Percentiles rank a stretch among this genome's conserved stretches.
These are phyloP conservation scores for Ambastaia sidthimunki DNA, from an alignment of 2,797 vertebrate genomes.

Conservation along the genomic window DNA sequence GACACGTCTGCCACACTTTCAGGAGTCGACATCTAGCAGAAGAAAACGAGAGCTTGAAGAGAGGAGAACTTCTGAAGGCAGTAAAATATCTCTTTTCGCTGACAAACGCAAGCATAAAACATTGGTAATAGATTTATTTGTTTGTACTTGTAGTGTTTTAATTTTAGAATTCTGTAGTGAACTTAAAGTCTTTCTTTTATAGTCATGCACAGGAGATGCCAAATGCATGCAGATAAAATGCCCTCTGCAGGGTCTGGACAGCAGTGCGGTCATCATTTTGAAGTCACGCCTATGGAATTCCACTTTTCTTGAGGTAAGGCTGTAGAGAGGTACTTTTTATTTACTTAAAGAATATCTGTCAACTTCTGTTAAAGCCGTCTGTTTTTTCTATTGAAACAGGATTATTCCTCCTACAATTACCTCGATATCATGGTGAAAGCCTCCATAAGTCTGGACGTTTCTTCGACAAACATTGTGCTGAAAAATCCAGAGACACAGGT, in stretches of 20 bases:
- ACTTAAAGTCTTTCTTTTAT: background rate
- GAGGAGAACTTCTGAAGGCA: slow-evolving; percentile 67
- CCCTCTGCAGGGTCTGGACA: slow-evolving; percentile 88
- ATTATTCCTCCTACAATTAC: slow-evolving; percentile 88
- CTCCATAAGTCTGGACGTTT: slow-evolving; percentile 80
- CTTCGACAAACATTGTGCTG: slow-evolving; percentile 86
- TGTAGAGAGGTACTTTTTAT: background rate
- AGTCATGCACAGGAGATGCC: slow-evolving; percentile 80
- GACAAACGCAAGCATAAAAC: slow-evolving; percentile 83
- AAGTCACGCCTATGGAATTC: slow-evolving; percentile 94
- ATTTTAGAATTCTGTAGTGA: no score
- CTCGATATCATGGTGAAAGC: slow-evolving; percentile 85
- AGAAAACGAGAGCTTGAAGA: slow-evolving; percentile 82
- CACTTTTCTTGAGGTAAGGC: slow-evolving; percentile 91
- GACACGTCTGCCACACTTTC: slow-evolving; percentile 42
- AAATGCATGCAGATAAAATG: slow-evolving; percentile 89
- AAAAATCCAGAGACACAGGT: slow-evolving; percentile 84
- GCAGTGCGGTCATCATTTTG: slow-evolving; percentile 82
- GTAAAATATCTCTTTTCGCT: slow-evolving; percentile 74
- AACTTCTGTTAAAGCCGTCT: background rate
- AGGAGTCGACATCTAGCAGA: slow-evolving; percentile 73
- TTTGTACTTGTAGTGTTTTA: no score
- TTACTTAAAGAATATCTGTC: background rate
- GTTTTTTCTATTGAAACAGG: slow-evolving; percentile 76
- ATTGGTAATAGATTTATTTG: slow-evolving; percentile 78